These are phyloP conservation scores for Mellilla xanthometata DNA, from an alignment of 2,888 invertebrate genomes.

Conservation along the genomic window DNA sequence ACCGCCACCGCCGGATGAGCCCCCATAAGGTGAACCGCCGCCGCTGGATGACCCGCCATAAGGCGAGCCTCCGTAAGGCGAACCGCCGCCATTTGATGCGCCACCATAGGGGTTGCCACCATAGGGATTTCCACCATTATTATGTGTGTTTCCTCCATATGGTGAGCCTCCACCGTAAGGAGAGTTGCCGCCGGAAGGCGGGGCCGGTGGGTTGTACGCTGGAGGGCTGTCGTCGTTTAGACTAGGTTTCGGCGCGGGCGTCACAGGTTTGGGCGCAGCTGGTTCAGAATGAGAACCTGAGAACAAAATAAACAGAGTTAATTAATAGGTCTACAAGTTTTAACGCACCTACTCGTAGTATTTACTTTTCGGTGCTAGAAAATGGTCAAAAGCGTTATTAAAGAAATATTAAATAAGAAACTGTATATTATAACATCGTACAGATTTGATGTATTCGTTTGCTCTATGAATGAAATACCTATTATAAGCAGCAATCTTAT, in stretches of 20 bases:
- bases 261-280: constrained; percentile 48
- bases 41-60: constrained; percentile 28
- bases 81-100: constrained; percentile 30
- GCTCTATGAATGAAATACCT: no score
- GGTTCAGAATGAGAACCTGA: constrained; percentile 69
- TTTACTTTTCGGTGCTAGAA: no score
- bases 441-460: no score
- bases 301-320: constrained; percentile 27
- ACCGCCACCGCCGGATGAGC: constrained; percentile 40
- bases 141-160: constrained; percentile 27
- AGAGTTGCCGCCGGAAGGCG: constrained; percentile 48
- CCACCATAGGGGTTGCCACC: constrained; percentile 24
- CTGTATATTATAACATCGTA: no score
- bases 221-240: constrained; percentile 59
- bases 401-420: no score
- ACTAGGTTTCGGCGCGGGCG: constrained; percentile 56
- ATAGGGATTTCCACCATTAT: constrained; percentile 30
- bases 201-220: constrained; percentile 70
- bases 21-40: constrained; percentile 32
- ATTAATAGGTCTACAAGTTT: no score
- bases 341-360: no score
- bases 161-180: constrained; percentile 31
- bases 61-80: constrained; percentile 32
- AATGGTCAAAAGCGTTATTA: no score
- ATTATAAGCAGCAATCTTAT: no score